These are phyloP conservation scores for Perca flavescens DNA, from an alignment of 2,113 vertebrate species.

Conservation along the genomic window DNA sequence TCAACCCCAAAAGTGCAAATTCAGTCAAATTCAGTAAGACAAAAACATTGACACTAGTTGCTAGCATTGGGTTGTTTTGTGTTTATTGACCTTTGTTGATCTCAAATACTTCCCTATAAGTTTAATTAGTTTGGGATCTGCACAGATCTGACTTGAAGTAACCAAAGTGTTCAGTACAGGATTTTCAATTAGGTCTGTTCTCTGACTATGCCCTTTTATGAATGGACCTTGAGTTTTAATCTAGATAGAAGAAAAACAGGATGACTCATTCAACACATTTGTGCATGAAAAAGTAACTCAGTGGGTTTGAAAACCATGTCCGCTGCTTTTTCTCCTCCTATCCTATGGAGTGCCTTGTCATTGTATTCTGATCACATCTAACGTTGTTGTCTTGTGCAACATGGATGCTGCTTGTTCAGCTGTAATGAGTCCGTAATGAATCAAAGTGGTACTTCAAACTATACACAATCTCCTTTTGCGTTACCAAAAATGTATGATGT, in stretches of 20 bases:
- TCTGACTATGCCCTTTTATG: neutral
- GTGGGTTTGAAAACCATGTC: constrained; percentile 9
- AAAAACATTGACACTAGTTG: neutral
- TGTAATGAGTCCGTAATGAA: constrained; percentile 49
- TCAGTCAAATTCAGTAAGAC: neutral
- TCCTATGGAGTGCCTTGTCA: neutral
- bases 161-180: neutral
- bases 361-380: constrained; percentile 31
- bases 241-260: neutral
- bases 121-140: neutral
- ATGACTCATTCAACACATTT: constrained; percentile 37
- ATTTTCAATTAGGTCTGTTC: constrained; percentile 7
- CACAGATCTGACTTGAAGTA: neutral
- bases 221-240: constrained; percentile 27
- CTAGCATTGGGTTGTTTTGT: neutral
- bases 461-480: constrained; percentile 1
- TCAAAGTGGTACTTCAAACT: constrained; percentile 33
- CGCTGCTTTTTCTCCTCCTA: neutral
- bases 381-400: constrained; percentile 30
- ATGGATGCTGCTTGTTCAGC: constrained; percentile 30
- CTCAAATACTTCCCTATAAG: neutral
- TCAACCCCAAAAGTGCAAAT: neutral
- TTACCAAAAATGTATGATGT: constrained; percentile 26
- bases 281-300: constrained; percentile 21
- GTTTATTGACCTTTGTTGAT: neutral